Evolutionary conservation across 2,113 vertebrate species (phyloP), one percentile per base, ranked within the genome.

Genomic region (Trichomycterus rosablanca): DNA sequence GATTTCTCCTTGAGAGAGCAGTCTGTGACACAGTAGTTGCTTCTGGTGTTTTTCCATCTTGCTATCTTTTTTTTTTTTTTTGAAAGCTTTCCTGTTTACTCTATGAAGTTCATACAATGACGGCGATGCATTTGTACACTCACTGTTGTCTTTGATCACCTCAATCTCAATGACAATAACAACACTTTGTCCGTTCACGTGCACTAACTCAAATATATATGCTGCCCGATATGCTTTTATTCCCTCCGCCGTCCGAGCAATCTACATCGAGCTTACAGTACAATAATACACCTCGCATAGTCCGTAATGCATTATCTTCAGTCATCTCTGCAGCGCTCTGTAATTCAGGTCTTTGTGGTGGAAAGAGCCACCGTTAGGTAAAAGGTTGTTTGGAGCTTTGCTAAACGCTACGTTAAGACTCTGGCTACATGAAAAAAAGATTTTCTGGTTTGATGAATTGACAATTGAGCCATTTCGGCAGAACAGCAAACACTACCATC

Each of bases 1-100:
- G 84, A 84, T 89, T 86, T 88, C 83, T 87, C 84, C 87, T 86
- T 89, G 84, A 89, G 80, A 73, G 80, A 84, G 81, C 85, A 81
- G 81, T 84, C 84, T 85, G 80, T 82, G 84, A 85, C 80, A 79
- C 61, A 54, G 44, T 63, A 82, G 80, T 84, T 86, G 79, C 84
- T 79, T 86, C 78, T 72, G 80, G 85, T 81, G 58, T 68, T 81
- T 85, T 82, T 81, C 77, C 78, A 81, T 82, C 74, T 82, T 79
- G 81, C 72, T 72, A 37, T 72, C 60, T 70, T 48, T 67, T 63
- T 64, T 48, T 39, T n/a, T 50, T 30, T 10, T n/a, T 40, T 40
- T 40, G 14, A 40, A 1, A 14, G 4, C 53, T 22, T 32, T 53
- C 40, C 9, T 28, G 66, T 32, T 30, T 51, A 72, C 68, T 80